Conservation (phyloP, 2,113 vertebrate genomes). For the Girardinichthys multiradiatus region DNA sequence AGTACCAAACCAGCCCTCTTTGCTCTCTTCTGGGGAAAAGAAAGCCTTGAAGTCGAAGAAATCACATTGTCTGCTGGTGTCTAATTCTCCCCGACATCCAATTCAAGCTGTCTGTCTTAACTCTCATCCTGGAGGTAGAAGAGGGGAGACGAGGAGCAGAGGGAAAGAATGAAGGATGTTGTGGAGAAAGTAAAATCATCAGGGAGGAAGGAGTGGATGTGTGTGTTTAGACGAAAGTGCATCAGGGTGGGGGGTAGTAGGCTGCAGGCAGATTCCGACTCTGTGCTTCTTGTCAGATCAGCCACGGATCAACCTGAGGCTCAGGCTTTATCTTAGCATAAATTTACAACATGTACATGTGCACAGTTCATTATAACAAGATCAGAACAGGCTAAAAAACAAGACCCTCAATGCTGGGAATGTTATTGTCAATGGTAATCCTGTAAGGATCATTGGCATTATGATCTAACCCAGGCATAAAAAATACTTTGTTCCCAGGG, state of each 20-base stretch:
- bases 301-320: conserved; percentile 67
- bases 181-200: conserved; percentile 30
- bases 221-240: conserved; percentile 19
- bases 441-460: neutral
- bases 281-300: conserved; percentile 70
- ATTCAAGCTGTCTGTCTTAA: conserved; percentile 66
- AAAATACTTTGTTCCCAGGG: neutral
- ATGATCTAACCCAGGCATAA: neutral
- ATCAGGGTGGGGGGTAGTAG: conserved; percentile 29
- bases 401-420: neutral
- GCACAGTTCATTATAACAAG: conserved; percentile 7
- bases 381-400: neutral
- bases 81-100: conserved; percentile 79
- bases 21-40: conserved; percentile 34
- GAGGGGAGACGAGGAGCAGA: neutral
- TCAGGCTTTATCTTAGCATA: conserved; percentile 58
- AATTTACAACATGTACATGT: conserved; percentile 35
- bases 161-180: conserved; percentile 16
- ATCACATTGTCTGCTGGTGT: conserved; percentile 77
- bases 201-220: conserved; percentile 25
- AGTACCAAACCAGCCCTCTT: conserved; percentile 31
- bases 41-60: conserved; percentile 78
- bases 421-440: neutral
- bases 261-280: conserved; percentile 57
- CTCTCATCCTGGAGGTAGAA: conserved; percentile 61